These are phyloP conservation scores for Pycnomerus fuliginosus DNA, from an alignment of 2,888 invertebrate genomes.

Conservation along the genomic window DNA sequence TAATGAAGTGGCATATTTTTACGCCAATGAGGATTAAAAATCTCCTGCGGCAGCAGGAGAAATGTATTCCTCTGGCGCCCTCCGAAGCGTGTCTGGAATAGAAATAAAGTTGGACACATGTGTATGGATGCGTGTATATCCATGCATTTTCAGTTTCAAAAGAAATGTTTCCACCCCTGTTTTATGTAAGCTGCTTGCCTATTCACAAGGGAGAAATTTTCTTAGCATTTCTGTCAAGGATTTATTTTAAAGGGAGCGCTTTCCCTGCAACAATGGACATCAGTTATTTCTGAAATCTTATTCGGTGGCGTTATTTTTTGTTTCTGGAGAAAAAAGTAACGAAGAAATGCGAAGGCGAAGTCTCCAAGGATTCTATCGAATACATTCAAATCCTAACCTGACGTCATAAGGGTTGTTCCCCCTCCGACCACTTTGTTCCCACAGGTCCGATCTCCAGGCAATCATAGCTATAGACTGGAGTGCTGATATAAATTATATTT, in stretches of 20 bases:
- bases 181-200: constrained; percentile 51
- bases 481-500: constrained; percentile 14
- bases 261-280: constrained; percentile 7
- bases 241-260: constrained; percentile 34
- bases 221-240: constrained; percentile 48
- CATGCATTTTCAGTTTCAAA: constrained; percentile 53
- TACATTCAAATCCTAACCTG: constrained; percentile 45
- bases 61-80: constrained; percentile 15
- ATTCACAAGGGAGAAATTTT: constrained; percentile 55
- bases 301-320: background rate
- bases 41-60: no score
- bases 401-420: constrained; percentile 32
- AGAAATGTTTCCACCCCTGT: constrained; percentile 50
- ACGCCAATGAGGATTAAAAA: constrained; percentile 18
- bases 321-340: background rate
- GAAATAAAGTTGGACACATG: constrained; percentile 46
- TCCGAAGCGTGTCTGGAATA: constrained; percentile 38
- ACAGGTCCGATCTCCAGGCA: constrained; percentile 48
- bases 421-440: constrained; percentile 40
- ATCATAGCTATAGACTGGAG: constrained; percentile 34
- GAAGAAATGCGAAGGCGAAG: constrained; percentile 37
- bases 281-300: background rate
- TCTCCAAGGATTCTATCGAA: constrained; percentile 39
- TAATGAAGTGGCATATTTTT: constrained; percentile 4
- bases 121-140: constrained; percentile 48